Base-by-base conservation (phyloP, 2,113 vertebrate genomes). In the Phrynosoma blainvillii region DNA sequence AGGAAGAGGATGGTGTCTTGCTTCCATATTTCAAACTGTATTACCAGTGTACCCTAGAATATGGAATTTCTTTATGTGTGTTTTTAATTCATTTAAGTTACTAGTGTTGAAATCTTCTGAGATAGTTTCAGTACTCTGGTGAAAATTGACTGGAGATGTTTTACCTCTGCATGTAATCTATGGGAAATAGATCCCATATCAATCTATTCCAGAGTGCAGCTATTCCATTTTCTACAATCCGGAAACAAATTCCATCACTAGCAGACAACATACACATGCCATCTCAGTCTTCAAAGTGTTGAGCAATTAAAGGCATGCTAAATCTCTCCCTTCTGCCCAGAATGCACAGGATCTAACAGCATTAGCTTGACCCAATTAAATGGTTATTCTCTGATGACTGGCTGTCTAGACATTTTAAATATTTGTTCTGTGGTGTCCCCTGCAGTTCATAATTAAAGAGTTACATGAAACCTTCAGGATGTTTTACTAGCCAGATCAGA, bases 361-460 rank as follows among this genome's bases (percentile, higher is more conserved):
- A 93, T 91, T 93, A 95, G 95, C 87, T 70, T 87, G 93, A 94
- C 94, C 94, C 93, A 91, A 95, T 92, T 87, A 94, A 95, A 95
- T 95, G 93, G 94, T 93, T 93, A 91, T 89, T 89, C 94, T 94
- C 94, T 94, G 93, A 93, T 96, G 94, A 95, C 95, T 95, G 95
- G 91, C 93, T 95, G 95, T 95, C 95, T 95, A 94, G 95, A 95
- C 94, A 95, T 96, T 95, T 96, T 95, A 95, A 95, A 95, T 95
- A 95, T 95, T 95, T 95, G 93, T 95, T 95, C 95, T 95, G 95
- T 95, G 94, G 95, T 95, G 92, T 95, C 93, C 92, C 95, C 93
- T 95, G 94, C 92, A 94, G 95, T 95, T 96, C 95, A 95, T 95
- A 96, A 96, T 96, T 96, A 96, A 96, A 96, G 94, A 95, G 92